Percentiles rank a stretch among this genome's conserved stretches.
Conservation (phyloP, 1,140 invertebrate genomes). For the Holotrichia oblita region DNA sequence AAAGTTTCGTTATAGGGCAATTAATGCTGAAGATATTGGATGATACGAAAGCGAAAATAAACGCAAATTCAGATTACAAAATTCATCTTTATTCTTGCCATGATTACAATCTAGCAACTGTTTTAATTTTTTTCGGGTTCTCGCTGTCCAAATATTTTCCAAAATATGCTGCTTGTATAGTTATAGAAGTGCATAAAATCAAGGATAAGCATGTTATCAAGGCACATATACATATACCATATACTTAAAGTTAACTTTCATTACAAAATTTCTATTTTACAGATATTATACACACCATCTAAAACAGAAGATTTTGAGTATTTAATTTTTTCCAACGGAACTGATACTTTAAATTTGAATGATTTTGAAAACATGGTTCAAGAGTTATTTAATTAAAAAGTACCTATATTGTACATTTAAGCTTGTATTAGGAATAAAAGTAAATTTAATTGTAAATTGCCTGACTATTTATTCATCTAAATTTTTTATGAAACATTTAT, state of each 20-base stretch:
- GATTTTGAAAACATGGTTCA: background rate
- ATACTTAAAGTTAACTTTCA: background rate
- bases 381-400: background rate
- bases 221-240: background rate
- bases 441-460: no score
- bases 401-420: no score
- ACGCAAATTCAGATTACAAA: slow-evolving; percentile 8
- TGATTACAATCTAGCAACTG: slow-evolving; percentile 75
- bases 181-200: slow-evolving; percentile 51
- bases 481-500: no score
- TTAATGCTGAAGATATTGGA: background rate
- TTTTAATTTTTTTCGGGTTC: slow-evolving; percentile 71
- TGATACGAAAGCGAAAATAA: slow-evolving; percentile 30
- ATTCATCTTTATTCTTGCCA: slow-evolving; percentile 75
- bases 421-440: no score
- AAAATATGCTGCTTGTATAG: slow-evolving; percentile 63
- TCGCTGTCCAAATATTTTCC: slow-evolving; percentile 71
- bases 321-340: no score
- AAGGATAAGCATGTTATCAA: slow-evolving; percentile 40
- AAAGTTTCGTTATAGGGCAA: background rate
- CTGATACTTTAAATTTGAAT: no score
- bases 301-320: no score
- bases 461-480: no score
- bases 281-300: no score
- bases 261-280: no score